Percentiles rank a stretch among this genome's conserved stretches.
Evolutionary conservation across 1,140 invertebrate genomes (phyloP).

Genomic region (Wasmannia auropunctata): DNA sequence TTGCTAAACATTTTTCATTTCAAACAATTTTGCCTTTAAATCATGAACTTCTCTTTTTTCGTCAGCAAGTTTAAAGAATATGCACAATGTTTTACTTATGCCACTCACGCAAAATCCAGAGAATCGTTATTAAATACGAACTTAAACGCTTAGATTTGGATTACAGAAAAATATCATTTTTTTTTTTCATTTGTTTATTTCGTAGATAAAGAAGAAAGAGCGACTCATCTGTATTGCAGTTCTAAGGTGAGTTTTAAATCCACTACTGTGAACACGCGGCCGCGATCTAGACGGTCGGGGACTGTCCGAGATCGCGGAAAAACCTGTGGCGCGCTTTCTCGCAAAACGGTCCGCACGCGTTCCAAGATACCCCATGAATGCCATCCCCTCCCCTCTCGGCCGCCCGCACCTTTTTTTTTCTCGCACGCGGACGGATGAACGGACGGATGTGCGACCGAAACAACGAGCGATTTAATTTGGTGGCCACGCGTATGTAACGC

Average conservation of each 20-base stretch:
- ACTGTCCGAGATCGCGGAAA: constrained; percentile 16
- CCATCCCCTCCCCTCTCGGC: background rate
- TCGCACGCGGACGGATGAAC: constrained; percentile 52
- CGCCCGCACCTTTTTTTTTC: constrained; percentile 48
- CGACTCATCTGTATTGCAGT: background rate
- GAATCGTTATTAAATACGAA: background rate
- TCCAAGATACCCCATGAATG: constrained; percentile 46
- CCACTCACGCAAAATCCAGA: too few species aligned
- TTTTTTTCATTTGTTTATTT: background rate
- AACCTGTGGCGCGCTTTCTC: constrained; percentile 54
- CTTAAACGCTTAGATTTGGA: background rate
- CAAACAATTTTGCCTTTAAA: constrained; percentile 19
- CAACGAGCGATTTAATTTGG: constrained; percentile 72
- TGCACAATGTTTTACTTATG: background rate
- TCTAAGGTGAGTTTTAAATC: constrained; percentile 4
- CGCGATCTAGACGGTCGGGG: background rate
- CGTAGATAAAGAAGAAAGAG: background rate
- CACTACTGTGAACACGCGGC: background rate
- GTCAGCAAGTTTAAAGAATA: background rate
- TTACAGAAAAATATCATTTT: constrained; percentile 2
- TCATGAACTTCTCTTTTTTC: background rate
- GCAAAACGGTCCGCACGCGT: constrained; percentile 41
- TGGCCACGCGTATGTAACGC: constrained; percentile 59
- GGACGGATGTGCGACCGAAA: constrained; percentile 59
- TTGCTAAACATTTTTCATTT: background rate